Conservation (phyloP, 1,140 invertebrate species). For the Philotrypesis tridentata region DNA sequence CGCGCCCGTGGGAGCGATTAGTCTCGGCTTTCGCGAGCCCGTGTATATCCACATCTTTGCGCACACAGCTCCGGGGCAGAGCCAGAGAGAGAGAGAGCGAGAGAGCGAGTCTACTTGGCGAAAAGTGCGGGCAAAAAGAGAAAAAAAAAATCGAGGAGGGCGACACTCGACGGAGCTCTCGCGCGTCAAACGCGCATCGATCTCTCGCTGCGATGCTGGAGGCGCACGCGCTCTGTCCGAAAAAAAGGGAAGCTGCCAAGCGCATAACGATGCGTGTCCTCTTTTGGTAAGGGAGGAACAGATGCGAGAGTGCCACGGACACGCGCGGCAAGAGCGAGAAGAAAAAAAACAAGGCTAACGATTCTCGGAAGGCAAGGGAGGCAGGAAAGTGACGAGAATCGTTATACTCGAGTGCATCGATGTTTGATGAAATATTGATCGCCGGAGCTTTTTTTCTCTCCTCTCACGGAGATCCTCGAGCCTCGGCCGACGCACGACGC, state of each 20-base stretch:
- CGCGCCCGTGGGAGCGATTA: conserved; percentile 40
- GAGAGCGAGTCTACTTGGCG: not conserved
- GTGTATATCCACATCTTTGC: not conserved
- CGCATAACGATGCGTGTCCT: conserved; percentile 31
- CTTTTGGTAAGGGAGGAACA: conserved; percentile 8
- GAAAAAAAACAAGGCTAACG: conserved; percentile 33
- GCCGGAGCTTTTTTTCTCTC: not conserved
- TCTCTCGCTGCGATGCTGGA: not conserved
- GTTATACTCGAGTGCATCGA: conserved; percentile 3
- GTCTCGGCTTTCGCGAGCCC: not conserved
- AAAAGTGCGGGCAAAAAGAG: not conserved
- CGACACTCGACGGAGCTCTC: conserved; percentile 23
- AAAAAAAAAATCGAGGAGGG: not conserved
- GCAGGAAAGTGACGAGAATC: not conserved
- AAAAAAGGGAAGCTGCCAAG: conserved; percentile 5
- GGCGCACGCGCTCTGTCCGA: not conserved
- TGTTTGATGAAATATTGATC: conserved; percentile 30
- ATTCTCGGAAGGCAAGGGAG: conserved; percentile 28
- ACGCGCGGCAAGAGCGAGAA: too few relatives aligned
- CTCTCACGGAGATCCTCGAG: too few relatives aligned
- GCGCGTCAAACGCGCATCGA: conserved; percentile 45
- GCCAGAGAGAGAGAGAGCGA: too few relatives aligned
- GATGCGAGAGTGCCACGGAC: not conserved
- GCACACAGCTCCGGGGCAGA: not conserved
- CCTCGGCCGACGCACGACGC: not conserved